phyloP scores from a whole-genome alignment of 2,888 invertebrate species.

The Gymnoscelis rufifasciata region DNA sequence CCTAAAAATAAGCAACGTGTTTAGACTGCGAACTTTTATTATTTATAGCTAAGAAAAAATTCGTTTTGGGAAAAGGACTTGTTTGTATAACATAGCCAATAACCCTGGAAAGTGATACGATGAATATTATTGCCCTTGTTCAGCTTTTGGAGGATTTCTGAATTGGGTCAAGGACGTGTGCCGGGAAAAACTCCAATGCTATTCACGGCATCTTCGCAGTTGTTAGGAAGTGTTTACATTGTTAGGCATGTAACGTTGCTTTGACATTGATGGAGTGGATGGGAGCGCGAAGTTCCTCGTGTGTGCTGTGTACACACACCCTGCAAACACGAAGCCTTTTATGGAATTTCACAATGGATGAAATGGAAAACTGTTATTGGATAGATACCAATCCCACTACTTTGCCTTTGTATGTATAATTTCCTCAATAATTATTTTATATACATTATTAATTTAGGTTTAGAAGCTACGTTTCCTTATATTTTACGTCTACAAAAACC shows the following conservation, averaged over 20 bases:
- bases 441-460: background rate
- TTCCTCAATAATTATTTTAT: background rate
- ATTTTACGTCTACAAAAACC: no score
- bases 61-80: constrained; percentile 2
- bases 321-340: constrained; percentile 15
- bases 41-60: background rate
- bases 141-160: constrained; percentile 37
- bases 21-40: background rate
- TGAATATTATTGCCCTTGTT: constrained; percentile 30
- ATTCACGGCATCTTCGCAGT: constrained; percentile 46
- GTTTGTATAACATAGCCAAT: constrained; percentile 1
- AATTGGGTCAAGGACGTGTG: constrained; percentile 55
- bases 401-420: background rate
- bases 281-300: constrained; percentile 19
- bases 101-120: constrained; percentile 8
- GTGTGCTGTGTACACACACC: constrained; percentile 20
- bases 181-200: constrained; percentile 40
- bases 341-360: constrained; percentile 17
- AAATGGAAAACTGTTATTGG: constrained; percentile 9
- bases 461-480: no score
- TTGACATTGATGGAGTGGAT: constrained; percentile 29
- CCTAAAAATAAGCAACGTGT: constrained; percentile 9
- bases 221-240: constrained; percentile 38
- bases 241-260: constrained; percentile 30
- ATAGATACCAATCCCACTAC: background rate